Evolutionary conservation across 2,797 vertebrate species (phyloP).

Genomic region (Betta splendens): DNA sequence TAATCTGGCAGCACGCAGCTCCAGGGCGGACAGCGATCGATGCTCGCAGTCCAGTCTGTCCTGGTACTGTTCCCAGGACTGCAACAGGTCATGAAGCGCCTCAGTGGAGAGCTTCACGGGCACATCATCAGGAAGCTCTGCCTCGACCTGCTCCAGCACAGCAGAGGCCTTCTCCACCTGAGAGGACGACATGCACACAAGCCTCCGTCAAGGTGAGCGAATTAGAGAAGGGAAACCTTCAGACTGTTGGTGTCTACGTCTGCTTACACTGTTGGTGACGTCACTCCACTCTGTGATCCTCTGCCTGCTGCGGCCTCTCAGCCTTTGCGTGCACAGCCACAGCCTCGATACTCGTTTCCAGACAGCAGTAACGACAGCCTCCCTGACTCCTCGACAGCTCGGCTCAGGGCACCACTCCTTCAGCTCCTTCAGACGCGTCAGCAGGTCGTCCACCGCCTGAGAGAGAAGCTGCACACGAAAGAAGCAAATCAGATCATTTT

Average conservation of each 20-base stretch:
- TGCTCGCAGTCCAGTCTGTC: conserved; percentile 87
- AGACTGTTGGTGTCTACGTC: background rate
- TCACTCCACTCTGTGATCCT: conserved; percentile 85
- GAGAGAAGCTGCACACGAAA: conserved; percentile 63
- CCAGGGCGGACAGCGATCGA: conserved; percentile 83
- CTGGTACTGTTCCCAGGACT: conserved; percentile 80
- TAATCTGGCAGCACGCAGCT: conserved; percentile 81
- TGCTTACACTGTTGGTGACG: conserved; percentile 83
- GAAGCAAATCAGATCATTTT: no score
- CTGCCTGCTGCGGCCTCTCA: conserved; percentile 78
- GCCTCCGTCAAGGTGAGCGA: no score
- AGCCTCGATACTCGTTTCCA: conserved; percentile 81
- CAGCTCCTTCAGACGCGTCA: conserved; percentile 55
- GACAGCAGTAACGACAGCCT: conserved; percentile 51
- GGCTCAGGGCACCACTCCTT: conserved; percentile 76
- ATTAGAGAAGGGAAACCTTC: no score
- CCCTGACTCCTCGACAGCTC: conserved; percentile 69
- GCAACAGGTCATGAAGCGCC: conserved; percentile 84
- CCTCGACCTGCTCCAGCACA: conserved; percentile 87
- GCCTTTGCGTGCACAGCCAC: conserved; percentile 67
- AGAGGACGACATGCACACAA: background rate
- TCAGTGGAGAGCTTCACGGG: conserved; percentile 72
- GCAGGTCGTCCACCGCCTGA: conserved; percentile 57
- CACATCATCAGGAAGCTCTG: conserved; percentile 82
- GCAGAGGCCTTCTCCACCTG: conserved; percentile 88